phyloP scores from a whole-genome alignment of 2,888 invertebrate genomes.

The Uropetala carovei region DNA sequence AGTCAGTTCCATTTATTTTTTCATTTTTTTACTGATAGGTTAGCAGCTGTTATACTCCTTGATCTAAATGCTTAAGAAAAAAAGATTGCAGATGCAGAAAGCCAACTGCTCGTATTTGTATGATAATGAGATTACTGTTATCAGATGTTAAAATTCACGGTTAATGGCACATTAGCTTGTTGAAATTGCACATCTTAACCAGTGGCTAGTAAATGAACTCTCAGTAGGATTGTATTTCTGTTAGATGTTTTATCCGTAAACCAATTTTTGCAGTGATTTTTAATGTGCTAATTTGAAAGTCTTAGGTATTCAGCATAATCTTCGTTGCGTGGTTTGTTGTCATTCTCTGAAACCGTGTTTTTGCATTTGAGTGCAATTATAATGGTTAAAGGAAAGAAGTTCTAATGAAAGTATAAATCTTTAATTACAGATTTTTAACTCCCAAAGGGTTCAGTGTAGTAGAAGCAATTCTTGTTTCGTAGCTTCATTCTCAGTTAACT shows the following conservation, averaged over 20 bases:
- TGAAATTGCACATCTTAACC: constrained; percentile 24
- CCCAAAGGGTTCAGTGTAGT: not conserved
- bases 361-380: not conserved
- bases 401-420: not conserved
- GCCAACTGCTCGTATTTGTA: constrained; percentile 5
- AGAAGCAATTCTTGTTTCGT: not conserved
- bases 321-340: constrained; percentile 15
- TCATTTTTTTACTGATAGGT: constrained; percentile 44
- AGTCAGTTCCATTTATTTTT: constrained; percentile 55
- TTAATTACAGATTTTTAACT: not conserved
- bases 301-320: constrained; percentile 6
- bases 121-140: constrained; percentile 24
- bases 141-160: constrained; percentile 13
- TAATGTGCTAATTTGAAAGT: constrained; percentile 20
- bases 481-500: not conserved
- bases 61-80: not conserved
- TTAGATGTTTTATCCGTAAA: constrained; percentile 26
- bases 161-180: constrained; percentile 27
- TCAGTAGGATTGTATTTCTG: constrained; percentile 18
- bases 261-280: constrained; percentile 16
- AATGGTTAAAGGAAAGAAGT: not conserved
- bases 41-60: constrained; percentile 46
- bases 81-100: constrained; percentile 4
- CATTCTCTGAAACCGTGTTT: not conserved
- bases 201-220: constrained; percentile 13